Percentiles rank a stretch among this genome's conserved stretches.
phyloP scores from a whole-genome alignment of 2,888 invertebrate genomes.

The Heliconius ismenius region DNA sequence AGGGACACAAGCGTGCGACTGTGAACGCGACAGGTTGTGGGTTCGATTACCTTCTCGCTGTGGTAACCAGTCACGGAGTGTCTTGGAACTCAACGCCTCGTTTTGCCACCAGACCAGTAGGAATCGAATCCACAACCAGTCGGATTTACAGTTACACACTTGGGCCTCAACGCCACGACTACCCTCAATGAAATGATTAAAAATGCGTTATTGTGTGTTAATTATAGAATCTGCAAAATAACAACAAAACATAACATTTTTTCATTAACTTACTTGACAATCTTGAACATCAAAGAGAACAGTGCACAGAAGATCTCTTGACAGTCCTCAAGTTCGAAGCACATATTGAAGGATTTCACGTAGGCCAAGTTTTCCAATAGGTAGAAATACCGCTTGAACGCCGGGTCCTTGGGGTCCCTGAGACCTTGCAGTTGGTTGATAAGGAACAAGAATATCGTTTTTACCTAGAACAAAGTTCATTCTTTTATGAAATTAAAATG shows the following conservation, averaged over 20 bases:
- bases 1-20: no score
- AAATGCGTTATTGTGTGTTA: no score
- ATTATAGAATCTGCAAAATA: not conserved
- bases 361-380: slow-evolving; percentile 97
- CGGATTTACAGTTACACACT: no score
- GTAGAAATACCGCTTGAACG: slow-evolving; percentile 98
- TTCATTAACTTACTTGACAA: slow-evolving; percentile 90
- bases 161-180: no score
- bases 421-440: slow-evolving; percentile 96
- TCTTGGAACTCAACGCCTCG: no score
- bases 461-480: slow-evolving; percentile 60
- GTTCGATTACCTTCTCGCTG: no score
- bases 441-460: slow-evolving; percentile 95
- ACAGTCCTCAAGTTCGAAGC: slow-evolving; percentile 98
- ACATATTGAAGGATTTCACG: slow-evolving; percentile 99
- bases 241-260: not conserved
- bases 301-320: slow-evolving; percentile 97
- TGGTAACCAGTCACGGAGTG: no score
- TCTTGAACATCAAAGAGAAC: slow-evolving; percentile 96
- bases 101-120: not conserved
- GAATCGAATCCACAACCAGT: no score
- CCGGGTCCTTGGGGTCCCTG: slow-evolving; percentile 97
- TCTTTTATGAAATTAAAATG: not conserved
- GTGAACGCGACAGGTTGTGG: no score
- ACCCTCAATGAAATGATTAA: no score